Conservation (phyloP, 2,888 invertebrate genomes). For the Oconnorella tubifera region DNA sequence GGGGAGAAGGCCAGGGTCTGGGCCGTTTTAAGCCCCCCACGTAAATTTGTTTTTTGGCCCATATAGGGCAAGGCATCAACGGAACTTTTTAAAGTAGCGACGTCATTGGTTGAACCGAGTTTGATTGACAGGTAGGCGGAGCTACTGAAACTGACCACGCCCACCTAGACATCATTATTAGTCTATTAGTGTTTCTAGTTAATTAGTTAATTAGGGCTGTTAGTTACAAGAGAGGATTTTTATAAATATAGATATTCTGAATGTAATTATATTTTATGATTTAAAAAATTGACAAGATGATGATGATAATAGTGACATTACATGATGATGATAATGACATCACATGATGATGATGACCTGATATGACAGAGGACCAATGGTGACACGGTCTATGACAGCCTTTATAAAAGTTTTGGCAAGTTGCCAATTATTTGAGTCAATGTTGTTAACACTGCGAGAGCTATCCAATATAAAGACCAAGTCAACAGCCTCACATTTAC, state of each 20-base stretch:
- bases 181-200: too few species aligned
- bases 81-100: neutral
- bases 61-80: conserved; percentile 12
- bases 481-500: conserved; percentile 18
- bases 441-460: conserved; percentile 20
- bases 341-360: conserved; percentile 1
- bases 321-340: too few species aligned
- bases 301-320: too few species aligned
- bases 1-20: conserved; percentile 13
- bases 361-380: neutral
- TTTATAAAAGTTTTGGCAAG: conserved; percentile 14
- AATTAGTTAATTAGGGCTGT: too few species aligned
- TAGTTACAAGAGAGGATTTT: too few species aligned
- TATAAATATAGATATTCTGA: too few species aligned
- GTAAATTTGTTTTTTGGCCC: conserved; percentile 12
- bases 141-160: conserved; percentile 12
- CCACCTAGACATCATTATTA: conserved; percentile 1
- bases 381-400: conserved; percentile 8
- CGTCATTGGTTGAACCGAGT: neutral
- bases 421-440: conserved; percentile 18
- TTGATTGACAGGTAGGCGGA: conserved; percentile 3
- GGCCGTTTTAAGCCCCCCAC: conserved; percentile 8
- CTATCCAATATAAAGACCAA: conserved; percentile 20
- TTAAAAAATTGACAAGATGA: too few species aligned
- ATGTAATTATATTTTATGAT: too few species aligned